Conservation (phyloP, 2,797 vertebrate species). For the Spheniscus humboldti region DNA sequence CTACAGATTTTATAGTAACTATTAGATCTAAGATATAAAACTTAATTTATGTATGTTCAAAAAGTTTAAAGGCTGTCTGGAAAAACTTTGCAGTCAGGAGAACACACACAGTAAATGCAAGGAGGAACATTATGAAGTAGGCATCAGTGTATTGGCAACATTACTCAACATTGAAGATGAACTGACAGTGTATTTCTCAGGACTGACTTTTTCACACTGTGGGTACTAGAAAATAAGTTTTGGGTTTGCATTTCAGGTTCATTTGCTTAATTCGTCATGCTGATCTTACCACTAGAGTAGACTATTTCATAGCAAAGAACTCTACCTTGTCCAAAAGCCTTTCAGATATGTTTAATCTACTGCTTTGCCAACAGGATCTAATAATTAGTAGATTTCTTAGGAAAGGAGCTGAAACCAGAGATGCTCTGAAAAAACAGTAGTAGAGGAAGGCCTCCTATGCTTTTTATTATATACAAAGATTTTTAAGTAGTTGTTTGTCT, state of each 20-base stretch:
- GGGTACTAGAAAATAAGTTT: background rate
- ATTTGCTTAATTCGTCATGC: conserved; percentile 22
- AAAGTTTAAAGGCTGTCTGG: conserved; percentile 43
- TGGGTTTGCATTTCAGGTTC: conserved; percentile 2
- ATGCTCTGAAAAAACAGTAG: background rate
- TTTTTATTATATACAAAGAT: background rate
- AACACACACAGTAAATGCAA: conserved; percentile 48
- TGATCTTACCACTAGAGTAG: background rate
- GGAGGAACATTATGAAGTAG: conserved; percentile 27
- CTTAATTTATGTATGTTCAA: conserved; percentile 65
- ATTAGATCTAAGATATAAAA: conserved; percentile 60
- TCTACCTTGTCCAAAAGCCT: background rate
- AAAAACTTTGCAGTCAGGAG: conserved; percentile 51
- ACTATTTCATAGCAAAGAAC: background rate
- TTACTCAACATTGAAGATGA: conserved; percentile 8
- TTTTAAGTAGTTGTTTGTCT: background rate
- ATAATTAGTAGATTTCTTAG: background rate
- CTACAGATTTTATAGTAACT: conserved; percentile 70
- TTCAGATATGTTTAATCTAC: background rate
- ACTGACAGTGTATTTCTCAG: background rate
- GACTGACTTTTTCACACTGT: background rate
- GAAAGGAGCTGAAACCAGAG: background rate
- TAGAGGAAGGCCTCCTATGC: background rate
- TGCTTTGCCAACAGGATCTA: background rate
- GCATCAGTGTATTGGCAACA: background rate